These are phyloP conservation scores for Antechinus stuartii DNA, from an alignment of 2,113 vertebrate species.

Conservation along the genomic window DNA sequence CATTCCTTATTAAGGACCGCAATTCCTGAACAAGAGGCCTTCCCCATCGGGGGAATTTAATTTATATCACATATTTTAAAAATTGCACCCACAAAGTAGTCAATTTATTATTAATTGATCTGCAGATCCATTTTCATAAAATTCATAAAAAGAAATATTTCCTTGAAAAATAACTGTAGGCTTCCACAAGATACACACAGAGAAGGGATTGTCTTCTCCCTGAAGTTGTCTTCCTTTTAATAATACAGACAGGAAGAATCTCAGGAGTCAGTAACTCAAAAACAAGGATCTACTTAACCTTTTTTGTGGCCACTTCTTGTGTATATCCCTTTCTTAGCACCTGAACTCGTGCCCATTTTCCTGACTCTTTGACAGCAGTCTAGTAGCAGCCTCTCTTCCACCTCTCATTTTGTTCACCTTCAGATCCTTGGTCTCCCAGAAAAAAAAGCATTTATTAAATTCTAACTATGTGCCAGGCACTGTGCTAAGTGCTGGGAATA, in stretches of 20 bases:
- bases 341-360: not conserved
- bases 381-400: not conserved
- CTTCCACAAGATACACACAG: not conserved
- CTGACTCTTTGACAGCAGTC: not conserved
- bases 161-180: not conserved
- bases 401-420: not conserved
- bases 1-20: not conserved
- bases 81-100: not conserved
- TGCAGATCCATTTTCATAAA: not conserved
- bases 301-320: not conserved
- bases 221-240: not conserved
- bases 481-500: not conserved
- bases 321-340: not conserved
- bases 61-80: not conserved
- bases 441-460: not conserved
- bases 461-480: not conserved
- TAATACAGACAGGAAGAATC: not conserved
- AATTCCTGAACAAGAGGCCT: not conserved
- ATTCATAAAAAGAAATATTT: not conserved
- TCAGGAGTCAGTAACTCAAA: not conserved
- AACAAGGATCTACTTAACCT: not conserved
- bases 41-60: not conserved
- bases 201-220: not conserved
- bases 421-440: not conserved
- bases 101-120: not conserved